Evolutionary conservation across 2,113 vertebrate genomes (phyloP).

Genomic region (Stegastes partitus): DNA sequence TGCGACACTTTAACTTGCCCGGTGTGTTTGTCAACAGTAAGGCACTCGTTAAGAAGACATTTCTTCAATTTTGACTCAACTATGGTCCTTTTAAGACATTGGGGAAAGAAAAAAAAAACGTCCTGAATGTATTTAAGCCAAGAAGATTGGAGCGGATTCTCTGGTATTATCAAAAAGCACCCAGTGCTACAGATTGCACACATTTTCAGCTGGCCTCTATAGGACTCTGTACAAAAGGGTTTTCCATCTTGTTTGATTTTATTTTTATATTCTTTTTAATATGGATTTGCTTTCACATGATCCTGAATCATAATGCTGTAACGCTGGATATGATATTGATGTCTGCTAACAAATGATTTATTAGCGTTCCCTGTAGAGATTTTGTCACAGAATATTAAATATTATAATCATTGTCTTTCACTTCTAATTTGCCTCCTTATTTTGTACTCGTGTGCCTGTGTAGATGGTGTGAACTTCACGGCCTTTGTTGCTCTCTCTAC

Average conservation of each 20-base stretch:
- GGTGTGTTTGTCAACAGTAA: conserved; percentile 29
- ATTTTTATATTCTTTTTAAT: conserved; percentile 47
- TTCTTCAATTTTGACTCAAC: conserved; percentile 15
- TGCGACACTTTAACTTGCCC: conserved; percentile 49
- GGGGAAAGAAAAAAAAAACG: conserved; percentile 34
- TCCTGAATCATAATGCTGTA: conserved; percentile 74
- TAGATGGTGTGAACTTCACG: neutral
- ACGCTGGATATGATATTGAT: conserved; percentile 81
- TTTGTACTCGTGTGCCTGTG: conserved; percentile 13
- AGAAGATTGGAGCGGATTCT: conserved; percentile 33
- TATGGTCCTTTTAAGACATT: neutral
- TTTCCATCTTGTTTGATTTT: conserved; percentile 48
- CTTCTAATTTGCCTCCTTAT: conserved; percentile 32
- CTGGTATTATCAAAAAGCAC: conserved; percentile 53
- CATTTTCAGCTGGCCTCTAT: conserved; percentile 44
- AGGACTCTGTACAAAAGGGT: conserved; percentile 44
- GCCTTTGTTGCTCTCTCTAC: neutral
- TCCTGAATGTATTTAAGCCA: conserved; percentile 75
- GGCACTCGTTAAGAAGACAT: conserved; percentile 11
- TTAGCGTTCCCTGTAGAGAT: conserved; percentile 78
- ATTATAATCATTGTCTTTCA: conserved; percentile 78
- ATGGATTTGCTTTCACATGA: conserved; percentile 61
- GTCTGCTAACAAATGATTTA: conserved; percentile 83
- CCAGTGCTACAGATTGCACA: conserved; percentile 65
- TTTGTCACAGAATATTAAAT: conserved; percentile 84